Percentiles rank a stretch among this genome's conserved stretches.
Evolutionary conservation across 92 coral and sea anemone genomes (phyloP).

Genomic region (Parazoanthus darwini): DNA sequence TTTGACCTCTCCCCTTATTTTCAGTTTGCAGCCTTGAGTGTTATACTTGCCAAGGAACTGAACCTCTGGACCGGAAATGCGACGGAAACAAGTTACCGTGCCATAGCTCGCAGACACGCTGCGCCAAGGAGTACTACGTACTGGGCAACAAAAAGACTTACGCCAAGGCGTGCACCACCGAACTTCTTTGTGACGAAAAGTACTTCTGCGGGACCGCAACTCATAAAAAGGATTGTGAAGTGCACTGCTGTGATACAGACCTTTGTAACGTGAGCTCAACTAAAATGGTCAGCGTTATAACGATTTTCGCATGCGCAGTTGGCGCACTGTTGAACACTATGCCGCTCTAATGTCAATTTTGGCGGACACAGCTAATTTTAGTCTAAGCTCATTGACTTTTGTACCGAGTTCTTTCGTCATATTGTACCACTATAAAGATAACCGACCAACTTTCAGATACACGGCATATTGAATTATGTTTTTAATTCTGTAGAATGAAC

Average conservation of each 20-base stretch:
- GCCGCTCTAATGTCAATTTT: neutral
- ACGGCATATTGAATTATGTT: neutral
- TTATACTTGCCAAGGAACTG: neutral
- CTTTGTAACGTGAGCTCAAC: neutral
- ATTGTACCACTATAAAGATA: neutral
- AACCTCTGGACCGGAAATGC: neutral
- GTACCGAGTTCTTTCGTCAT: neutral
- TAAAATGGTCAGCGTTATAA: neutral
- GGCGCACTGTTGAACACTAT: neutral
- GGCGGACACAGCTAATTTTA: neutral
- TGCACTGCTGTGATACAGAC: neutral
- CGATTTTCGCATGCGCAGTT: neutral
- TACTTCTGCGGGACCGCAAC: neutral
- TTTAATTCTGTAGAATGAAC: too few relatives aligned
- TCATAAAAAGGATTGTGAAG: neutral
- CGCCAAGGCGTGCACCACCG: neutral
- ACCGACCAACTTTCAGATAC: too few relatives aligned
- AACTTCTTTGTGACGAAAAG: neutral
- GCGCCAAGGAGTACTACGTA: neutral
- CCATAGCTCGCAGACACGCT: neutral
- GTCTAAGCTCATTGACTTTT: neutral
- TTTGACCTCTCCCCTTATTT: too few relatives aligned
- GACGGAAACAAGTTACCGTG: neutral
- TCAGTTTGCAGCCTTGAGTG: neutral
- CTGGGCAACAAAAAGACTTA: neutral